phyloP scores from a whole-genome alignment of 1,140 invertebrate genomes.

The Portunus trituberculatus region DNA sequence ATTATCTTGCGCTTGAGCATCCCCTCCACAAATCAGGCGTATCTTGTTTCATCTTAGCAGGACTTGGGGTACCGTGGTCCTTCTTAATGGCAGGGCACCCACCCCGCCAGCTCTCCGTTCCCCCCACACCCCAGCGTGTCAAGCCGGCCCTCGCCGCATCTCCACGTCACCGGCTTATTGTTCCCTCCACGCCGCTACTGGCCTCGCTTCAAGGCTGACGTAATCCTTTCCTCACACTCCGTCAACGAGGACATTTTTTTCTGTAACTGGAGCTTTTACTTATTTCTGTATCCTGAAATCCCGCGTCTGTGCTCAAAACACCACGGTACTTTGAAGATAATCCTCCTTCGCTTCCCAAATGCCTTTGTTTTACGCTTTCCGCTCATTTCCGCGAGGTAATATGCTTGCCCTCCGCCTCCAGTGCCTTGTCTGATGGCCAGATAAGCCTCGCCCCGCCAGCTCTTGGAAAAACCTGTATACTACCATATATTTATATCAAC shows the following conservation, averaged over 20 bases:
- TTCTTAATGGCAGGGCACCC: slow-evolving; percentile 21
- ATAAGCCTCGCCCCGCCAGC: slow-evolving; percentile 39
- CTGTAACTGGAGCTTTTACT: not conserved
- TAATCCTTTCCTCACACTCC: slow-evolving; percentile 12
- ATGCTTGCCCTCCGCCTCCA: slow-evolving; percentile 18
- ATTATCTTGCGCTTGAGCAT: slow-evolving; percentile 56
- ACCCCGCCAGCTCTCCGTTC: not conserved
- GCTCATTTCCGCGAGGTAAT: not conserved
- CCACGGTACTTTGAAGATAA: not conserved
- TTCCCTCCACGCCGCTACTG: not conserved
- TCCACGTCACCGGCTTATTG: not conserved
- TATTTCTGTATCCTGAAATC: not conserved
- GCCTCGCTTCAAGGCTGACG: not conserved
- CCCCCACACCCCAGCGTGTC: not conserved
- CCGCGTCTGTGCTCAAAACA: not conserved
- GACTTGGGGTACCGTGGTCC: slow-evolving; percentile 33
- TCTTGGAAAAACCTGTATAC: slow-evolving; percentile 44
- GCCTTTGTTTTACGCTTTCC: not conserved
- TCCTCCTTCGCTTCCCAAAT: not conserved
- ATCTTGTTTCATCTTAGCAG: slow-evolving; percentile 67
- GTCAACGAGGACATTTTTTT: not conserved
- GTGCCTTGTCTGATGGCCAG: slow-evolving; percentile 50
- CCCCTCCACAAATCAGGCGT: slow-evolving; percentile 43
- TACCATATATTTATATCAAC: slow-evolving; percentile 69
- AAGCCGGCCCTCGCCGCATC: not conserved